Evolutionary conservation across 2,113 vertebrate species (phyloP).

Genomic region (Malurus melanocephalus): DNA sequence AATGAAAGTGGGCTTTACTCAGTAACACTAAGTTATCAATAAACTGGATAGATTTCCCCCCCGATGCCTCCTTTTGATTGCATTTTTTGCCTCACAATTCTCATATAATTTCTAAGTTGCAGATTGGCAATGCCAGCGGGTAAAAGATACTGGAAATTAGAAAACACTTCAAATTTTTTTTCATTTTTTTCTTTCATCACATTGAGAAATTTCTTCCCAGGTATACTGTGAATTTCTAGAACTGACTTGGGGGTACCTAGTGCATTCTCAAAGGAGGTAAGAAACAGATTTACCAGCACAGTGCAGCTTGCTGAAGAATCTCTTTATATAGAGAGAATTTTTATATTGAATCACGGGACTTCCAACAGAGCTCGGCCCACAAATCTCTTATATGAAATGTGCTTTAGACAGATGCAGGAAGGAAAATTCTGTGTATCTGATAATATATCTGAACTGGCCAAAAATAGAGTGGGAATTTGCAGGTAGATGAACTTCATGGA

Average conservation of each 20-base stretch:
- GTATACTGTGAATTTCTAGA: constrained; percentile 38
- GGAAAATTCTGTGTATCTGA: background rate
- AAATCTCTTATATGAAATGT: constrained; percentile 23
- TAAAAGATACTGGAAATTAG: background rate
- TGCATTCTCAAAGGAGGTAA: constrained; percentile 46
- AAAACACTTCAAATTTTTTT: background rate
- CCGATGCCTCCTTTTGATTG: background rate
- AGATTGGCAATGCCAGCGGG: background rate
- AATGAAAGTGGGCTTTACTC: background rate
- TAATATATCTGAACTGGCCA: constrained; percentile 1
- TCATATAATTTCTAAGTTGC: background rate
- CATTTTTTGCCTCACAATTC: background rate
- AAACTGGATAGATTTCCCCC: background rate
- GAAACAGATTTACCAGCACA: constrained; percentile 45
- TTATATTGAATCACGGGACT: constrained; percentile 52
- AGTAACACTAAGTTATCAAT: background rate
- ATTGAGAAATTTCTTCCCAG: constrained; percentile 41
- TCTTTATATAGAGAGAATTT: constrained; percentile 49
- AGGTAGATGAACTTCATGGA: background rate
- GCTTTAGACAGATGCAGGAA: constrained; percentile 17
- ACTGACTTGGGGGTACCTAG: background rate
- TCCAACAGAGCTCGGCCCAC: background rate
- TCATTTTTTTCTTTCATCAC: constrained; percentile 18
- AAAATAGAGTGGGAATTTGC: constrained; percentile 5
- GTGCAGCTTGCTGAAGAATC: constrained; percentile 45